Base-by-base conservation (phyloP, 92 coral and sea anemone species). In the Phenganax subtilis region DNA sequence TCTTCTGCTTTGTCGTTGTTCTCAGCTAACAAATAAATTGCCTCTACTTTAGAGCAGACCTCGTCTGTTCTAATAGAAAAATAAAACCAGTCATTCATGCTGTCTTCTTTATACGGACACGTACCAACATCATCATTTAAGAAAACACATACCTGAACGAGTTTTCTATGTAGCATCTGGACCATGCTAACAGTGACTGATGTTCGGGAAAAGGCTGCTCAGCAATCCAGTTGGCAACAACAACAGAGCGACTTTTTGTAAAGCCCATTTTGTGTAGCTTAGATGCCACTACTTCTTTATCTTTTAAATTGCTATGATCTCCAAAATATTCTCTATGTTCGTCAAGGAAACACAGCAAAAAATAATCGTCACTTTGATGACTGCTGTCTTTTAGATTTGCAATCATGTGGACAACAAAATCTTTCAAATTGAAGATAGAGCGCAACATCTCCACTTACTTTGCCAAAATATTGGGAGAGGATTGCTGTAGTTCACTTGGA, bases 21-120 rank as follows among this genome's bases (percentile, higher is more conserved):
- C 44, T 16, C 15, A 28, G 8, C 6, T 9, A 6, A 28, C 53
- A 58, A 44, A 72, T 72, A 44, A 52, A 72, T 44, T 3, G 53
- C 57, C 53, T 11, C 7, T 47, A 72, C 77, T 20, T 6, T 67
- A 9, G 44, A 16, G 6, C 25, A 20, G 25, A 20, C 25, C 25
- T 53, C 57, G 10, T 54, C 25, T 44, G 30, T 31, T 79, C 74
- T 17, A 15, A 64, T 12, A 17, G 54, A 3, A 20, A 54, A 2
- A 47, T 66, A 2, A 64, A 85, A 81, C 88, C 88, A 85, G 52
- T 72, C 31, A 54, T 72, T 59, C 44, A 80, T 53, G 4, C 37
- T 11, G 1, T 72, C 44, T 54, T 85, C 88, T n/a, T 52, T 8
- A 31, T 72, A 81, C 44, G 88, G 88, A 55, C 53, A 81, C 55